A percentile compares a stretch with the other conserved stretches of the same genome.
Conservation (phyloP, 1,140 invertebrate genomes). For the Notospermus geniculatus region DNA sequence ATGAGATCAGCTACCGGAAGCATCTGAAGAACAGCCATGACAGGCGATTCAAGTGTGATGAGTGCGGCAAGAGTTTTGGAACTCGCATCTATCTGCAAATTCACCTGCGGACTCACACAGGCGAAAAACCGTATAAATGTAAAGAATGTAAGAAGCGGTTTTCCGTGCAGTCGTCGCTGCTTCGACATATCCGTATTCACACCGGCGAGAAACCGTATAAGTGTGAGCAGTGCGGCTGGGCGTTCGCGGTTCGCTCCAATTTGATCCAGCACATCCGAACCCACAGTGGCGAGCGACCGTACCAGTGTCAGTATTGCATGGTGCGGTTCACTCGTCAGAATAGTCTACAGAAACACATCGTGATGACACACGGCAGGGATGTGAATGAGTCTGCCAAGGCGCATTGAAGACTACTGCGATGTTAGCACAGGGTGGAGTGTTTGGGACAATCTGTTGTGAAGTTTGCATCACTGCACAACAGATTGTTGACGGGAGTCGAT, state of each 20-base stretch:
- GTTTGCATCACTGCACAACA: too few species aligned
- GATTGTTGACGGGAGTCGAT: too few species aligned
- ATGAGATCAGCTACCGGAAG: too few species aligned
- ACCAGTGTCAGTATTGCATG: constrained; percentile 86
- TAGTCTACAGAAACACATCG: too few species aligned
- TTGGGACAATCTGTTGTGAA: too few species aligned
- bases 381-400: too few species aligned
- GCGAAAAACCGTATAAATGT: constrained; percentile 63
- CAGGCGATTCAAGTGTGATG: constrained; percentile 83
- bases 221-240: constrained; percentile 93
- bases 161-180: constrained; percentile 80
- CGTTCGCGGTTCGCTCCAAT: constrained; percentile 93
- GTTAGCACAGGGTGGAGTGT: too few species aligned
- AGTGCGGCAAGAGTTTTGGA: constrained; percentile 85
- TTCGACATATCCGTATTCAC: constrained; percentile 60
- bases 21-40: constrained; percentile 74
- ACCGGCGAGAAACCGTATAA: constrained; percentile 93
- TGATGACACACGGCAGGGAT: too few species aligned
- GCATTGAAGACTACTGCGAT: too few species aligned
- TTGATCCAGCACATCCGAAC: constrained; percentile 98
- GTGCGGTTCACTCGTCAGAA: constrained; percentile 91
- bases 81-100: constrained; percentile 59
- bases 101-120: constrained; percentile 16
- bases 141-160: constrained; percentile 85
- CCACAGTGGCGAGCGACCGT: constrained; percentile 91